Evolutionary conservation across 2,888 invertebrate genomes (phyloP).

Genomic region (Chymomyza procnemis): DNA sequence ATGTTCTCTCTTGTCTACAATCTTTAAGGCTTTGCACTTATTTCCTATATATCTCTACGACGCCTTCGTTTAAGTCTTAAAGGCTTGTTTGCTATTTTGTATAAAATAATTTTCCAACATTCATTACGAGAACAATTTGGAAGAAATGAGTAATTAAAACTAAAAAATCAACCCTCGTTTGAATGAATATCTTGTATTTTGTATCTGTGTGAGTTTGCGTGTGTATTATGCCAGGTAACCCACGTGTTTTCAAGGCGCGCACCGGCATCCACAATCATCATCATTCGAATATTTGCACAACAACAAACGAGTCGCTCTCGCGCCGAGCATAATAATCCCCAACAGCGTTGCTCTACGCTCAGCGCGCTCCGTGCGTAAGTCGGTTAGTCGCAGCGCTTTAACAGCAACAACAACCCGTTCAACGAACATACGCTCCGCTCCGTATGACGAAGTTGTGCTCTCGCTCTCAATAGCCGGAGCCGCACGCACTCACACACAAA

Average conservation of each 20-base stretch:
- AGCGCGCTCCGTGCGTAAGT: not conserved
- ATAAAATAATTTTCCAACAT: too few relatives aligned
- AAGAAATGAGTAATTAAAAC: too few relatives aligned
- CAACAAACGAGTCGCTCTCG: not conserved
- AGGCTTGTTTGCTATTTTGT: too few relatives aligned
- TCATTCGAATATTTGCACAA: not conserved
- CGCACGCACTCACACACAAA: too few relatives aligned
- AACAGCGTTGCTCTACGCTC: not conserved
- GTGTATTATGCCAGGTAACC: conserved; percentile 17
- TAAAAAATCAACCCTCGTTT: not conserved
- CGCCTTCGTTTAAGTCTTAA: too few relatives aligned
- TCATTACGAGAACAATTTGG: too few relatives aligned
- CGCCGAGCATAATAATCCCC: not conserved
- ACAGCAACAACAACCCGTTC: not conserved
- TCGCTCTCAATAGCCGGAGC: conserved; percentile 28
- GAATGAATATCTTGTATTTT: conserved; percentile 34
- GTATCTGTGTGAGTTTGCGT: not conserved
- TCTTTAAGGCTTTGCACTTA: too few relatives aligned
- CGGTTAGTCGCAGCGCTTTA: not conserved
- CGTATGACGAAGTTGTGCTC: conserved; percentile 57
- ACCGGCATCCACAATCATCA: conserved; percentile 5
- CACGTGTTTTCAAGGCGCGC: conserved; percentile 37
- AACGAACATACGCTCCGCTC: conserved; percentile 16
- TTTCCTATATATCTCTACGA: too few relatives aligned
- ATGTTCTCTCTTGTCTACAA: too few relatives aligned